A percentile compares a stretch with the other conserved stretches of the same genome.
Conservation (phyloP, 2,888 invertebrate genomes). For the Spicauda simplicius region DNA sequence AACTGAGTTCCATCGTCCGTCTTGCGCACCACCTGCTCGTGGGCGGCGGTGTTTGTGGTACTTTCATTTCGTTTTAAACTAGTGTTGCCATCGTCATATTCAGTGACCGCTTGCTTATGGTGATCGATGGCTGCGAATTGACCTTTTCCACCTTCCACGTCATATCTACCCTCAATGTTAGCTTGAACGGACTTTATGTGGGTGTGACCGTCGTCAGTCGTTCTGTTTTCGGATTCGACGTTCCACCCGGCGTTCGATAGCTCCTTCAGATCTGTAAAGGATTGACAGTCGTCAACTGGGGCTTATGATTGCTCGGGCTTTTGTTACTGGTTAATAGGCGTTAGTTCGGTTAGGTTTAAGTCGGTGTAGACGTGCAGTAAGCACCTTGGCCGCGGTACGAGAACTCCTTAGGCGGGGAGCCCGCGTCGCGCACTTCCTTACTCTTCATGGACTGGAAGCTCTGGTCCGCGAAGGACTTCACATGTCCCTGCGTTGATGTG, state of each 20-base stretch:
- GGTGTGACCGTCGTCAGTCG: conserved; percentile 87
- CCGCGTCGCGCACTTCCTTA: conserved; percentile 91
- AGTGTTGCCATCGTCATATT: conserved; percentile 72
- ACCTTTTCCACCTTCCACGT: conserved; percentile 87
- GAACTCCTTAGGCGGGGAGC: conserved; percentile 89
- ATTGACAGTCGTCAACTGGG: conserved; percentile 21
- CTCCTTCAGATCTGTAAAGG: conserved; percentile 74
- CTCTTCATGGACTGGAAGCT: conserved; percentile 91
- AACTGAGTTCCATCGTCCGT: conserved; percentile 71
- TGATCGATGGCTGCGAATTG: conserved; percentile 87
- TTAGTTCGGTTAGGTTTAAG: conserved; percentile 69
- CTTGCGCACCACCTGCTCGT: conserved; percentile 68
- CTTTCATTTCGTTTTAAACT: conserved; percentile 72
- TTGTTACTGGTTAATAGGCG: conserved; percentile 68
- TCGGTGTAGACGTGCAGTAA: conserved; percentile 55
- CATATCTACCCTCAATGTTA: conserved; percentile 87
- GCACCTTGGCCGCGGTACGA: conserved; percentile 80
- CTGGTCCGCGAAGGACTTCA: conserved; percentile 90
- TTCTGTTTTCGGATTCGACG: conserved; percentile 86
- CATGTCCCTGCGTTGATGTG: conserved; percentile 83
- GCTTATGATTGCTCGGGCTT: conserved; percentile 15
- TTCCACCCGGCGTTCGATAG: conserved; percentile 87
- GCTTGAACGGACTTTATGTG: conserved; percentile 85
- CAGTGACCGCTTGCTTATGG: conserved; percentile 81
- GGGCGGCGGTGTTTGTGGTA: conserved; percentile 65